Evolutionary conservation across 1,140 invertebrate genomes (phyloP).

Genomic region (Drosophila erecta): DNA sequence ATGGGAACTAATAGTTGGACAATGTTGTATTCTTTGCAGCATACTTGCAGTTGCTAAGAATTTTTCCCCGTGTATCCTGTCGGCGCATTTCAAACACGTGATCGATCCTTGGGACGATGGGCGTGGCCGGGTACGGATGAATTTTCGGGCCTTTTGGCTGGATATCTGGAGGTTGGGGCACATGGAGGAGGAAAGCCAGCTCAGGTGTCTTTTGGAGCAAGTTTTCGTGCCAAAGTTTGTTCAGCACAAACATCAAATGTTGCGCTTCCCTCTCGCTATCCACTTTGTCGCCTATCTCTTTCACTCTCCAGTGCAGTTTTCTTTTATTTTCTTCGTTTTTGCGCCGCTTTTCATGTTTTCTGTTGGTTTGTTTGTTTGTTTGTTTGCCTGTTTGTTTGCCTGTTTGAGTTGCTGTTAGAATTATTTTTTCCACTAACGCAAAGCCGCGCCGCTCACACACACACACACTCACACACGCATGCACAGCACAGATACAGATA

Average conservation of each 20-base stretch:
- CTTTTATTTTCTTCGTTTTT: conserved; percentile 49
- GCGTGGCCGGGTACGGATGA: neutral
- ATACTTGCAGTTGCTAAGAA: neutral
- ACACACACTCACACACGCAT: conserved; percentile 15
- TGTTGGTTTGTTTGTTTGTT: conserved; percentile 70
- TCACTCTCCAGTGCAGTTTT: conserved; percentile 12
- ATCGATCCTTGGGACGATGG: conserved; percentile 64
- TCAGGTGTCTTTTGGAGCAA: conserved; percentile 75
- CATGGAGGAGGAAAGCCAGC: conserved; percentile 35
- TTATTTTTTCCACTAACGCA: conserved; percentile 79
- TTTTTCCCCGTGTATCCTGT: conserved; percentile 37
- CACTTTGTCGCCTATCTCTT: neutral
- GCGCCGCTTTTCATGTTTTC: conserved; percentile 79
- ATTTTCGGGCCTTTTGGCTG: conserved; percentile 13
- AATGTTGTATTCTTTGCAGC: too few species aligned
- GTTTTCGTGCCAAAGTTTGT: conserved; percentile 78
- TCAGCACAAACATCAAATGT: conserved; percentile 78
- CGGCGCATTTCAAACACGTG: conserved; percentile 65
- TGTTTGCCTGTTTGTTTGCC: conserved; percentile 68
- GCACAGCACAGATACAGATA: conserved; percentile 8
- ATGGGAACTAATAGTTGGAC: too few species aligned
- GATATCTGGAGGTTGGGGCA: neutral
- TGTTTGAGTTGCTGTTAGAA: conserved; percentile 82
- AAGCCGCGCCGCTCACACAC: conserved; percentile 71
- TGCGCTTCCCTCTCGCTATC: conserved; percentile 31